Evolutionary conservation across 2,888 invertebrate species (phyloP), one percentile per base, ranked within the genome.

Genomic region (Callyntrura sp.): DNA sequence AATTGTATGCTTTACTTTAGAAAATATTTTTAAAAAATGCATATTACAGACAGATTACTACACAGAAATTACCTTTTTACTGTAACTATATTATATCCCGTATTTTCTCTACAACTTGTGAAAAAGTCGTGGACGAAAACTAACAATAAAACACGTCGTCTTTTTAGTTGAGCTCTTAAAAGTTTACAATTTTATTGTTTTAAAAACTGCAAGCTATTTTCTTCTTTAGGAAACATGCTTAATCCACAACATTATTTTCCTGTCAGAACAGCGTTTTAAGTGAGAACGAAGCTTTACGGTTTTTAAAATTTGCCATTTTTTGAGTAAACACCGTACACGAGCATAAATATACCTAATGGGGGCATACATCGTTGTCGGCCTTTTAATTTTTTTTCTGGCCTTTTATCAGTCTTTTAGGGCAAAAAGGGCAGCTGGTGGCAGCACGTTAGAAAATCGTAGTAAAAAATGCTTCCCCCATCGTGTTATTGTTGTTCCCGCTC

Each of bases 351-450:
- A n/a, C n/a, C n/a, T n/a, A n/a, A n/a, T n/a, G n/a, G n/a, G n/a
- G n/a, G n/a, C 60, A 17, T 20, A 8, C 45, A 23, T 43, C 43
- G 17, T 23, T 12, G 76, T 76, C 76, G 76, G 76, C 28, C 35
- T 78, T 78, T 76, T 55, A 23, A 51, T 17, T 78, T 78, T 78
- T 35, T 35, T 35, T 35, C 6, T 35, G 3, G 35, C 51, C 48
- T 57, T 78, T 78, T 78, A 55, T 78, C 55, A 55, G 1, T 55
- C 28, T 55, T 78, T 78, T 28, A 57, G 78, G 78, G 78, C 78
- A 78, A 55, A 55, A 57, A 55, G 78, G 57, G 78, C 55, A 48
- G 45, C 48, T 73, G 76, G 51, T 76, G 76, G 76, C 51, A 76
- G 76, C 76, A 76, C 73, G 73, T 76, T 76, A 48, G 51, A 25